Percentiles rank a stretch among this genome's conserved stretches.
Evolutionary conservation across 2,888 invertebrate species (phyloP).

Genomic region (Nipponacmea schrenckii): DNA sequence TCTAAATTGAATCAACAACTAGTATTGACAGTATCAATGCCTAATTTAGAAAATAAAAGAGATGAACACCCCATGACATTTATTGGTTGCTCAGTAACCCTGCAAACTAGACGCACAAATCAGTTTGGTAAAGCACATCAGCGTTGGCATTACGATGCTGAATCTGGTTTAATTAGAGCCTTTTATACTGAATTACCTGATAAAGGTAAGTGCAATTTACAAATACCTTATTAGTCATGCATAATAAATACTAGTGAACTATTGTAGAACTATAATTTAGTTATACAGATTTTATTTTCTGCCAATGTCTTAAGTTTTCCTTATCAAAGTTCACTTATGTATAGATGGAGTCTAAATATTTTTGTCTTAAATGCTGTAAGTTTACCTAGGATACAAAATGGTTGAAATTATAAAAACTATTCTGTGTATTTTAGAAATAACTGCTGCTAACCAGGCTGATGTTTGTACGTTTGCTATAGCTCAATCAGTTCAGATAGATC

Average conservation of each 20-base stretch:
- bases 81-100: slow-evolving; percentile 55
- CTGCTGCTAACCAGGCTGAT: slow-evolving; percentile 65
- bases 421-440: slow-evolving; percentile 58
- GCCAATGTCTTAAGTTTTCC: too few relatives aligned
- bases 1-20: slow-evolving; percentile 56
- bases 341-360: too few relatives aligned
- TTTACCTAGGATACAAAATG: too few relatives aligned
- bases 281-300: too few relatives aligned
- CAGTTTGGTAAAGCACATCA: slow-evolving; percentile 67
- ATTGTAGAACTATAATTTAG: too few relatives aligned
- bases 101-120: slow-evolving; percentile 56
- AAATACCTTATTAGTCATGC: too few relatives aligned
- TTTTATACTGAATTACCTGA: slow-evolving; percentile 63
- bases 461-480: slow-evolving; percentile 66
- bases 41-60: slow-evolving; percentile 47
- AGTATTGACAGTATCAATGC: slow-evolving; percentile 64
- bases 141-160: slow-evolving; percentile 62
- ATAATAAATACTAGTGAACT: too few relatives aligned
- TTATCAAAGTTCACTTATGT: too few relatives aligned
- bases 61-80: slow-evolving; percentile 51
- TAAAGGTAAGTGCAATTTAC: slow-evolving; percentile 47
- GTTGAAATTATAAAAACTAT: too few relatives aligned
- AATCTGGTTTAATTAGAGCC: slow-evolving; percentile 61
- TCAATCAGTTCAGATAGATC: slow-evolving; percentile 59
- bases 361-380: too few relatives aligned